A percentile compares a stretch with the other conserved stretches of the same genome.
These are phyloP conservation scores for Polia nebulosa DNA, from an alignment of 2,888 invertebrate genomes.

Conservation along the genomic window DNA sequence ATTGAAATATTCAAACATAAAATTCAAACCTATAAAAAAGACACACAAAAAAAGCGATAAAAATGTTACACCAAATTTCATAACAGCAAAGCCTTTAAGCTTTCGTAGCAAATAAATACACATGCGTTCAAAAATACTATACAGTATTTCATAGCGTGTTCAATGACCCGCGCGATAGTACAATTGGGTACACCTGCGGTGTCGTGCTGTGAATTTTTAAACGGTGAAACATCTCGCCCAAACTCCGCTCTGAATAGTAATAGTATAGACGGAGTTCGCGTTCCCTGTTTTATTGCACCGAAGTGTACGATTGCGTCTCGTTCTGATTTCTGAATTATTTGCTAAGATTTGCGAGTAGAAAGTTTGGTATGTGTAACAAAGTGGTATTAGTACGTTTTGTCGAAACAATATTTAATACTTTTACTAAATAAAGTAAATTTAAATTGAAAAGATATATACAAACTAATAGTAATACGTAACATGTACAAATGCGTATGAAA, in stretches of 20 bases:
- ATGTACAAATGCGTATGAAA: too few relatives aligned
- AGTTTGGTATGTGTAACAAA: conserved; percentile 10
- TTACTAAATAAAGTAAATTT: too few relatives aligned
- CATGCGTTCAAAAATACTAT: conserved; percentile 60
- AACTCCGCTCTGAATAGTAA: conserved; percentile 59
- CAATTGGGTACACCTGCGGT: conserved; percentile 64
- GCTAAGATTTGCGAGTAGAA: neutral
- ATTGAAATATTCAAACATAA: conserved; percentile 1
- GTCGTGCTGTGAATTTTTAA: conserved; percentile 61
- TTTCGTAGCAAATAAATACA: conserved; percentile 59
- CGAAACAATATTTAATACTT: too few relatives aligned
- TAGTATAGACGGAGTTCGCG: conserved; percentile 38
- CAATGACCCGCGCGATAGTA: conserved; percentile 60
- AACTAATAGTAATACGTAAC: too few relatives aligned
- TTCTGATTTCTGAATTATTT: conserved; percentile 60
- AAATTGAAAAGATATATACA: too few relatives aligned
- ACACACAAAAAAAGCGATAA: neutral
- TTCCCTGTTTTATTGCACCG: conserved; percentile 57
- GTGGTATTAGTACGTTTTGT: neutral
- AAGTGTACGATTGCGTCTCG: conserved; percentile 55
- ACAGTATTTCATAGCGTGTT: conserved; percentile 62
- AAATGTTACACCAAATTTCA: conserved; percentile 34
- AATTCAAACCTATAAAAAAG: neutral
- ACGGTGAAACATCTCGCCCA: conserved; percentile 41
- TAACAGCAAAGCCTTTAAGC: conserved; percentile 51